Evolutionary conservation across 92 coral and sea anemone species (phyloP).

Genomic region (Palythoa caribaeorum): DNA sequence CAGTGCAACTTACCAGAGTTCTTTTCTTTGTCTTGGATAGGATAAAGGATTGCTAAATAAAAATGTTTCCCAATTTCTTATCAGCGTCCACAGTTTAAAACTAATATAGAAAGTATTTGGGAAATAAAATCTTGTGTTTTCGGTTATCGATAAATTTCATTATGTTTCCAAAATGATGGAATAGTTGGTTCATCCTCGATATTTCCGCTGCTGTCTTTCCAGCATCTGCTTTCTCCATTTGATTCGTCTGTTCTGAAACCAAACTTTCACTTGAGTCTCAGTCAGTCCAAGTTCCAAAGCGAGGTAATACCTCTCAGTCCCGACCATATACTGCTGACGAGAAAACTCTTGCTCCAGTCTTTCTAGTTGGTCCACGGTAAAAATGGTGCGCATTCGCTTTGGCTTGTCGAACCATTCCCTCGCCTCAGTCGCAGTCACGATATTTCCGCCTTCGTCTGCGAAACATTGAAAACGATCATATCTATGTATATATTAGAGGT

Average conservation of each 20-base stretch:
- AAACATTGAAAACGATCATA: background rate
- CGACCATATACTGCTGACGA: slow-evolving; percentile 75
- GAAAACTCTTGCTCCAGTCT: slow-evolving; percentile 65
- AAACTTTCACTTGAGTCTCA: slow-evolving; percentile 88
- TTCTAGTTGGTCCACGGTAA: slow-evolving; percentile 72
- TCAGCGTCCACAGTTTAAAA: no score
- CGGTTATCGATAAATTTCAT: no score
- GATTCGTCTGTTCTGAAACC: slow-evolving; percentile 90
- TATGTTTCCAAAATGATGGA: no score
- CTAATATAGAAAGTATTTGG: no score
- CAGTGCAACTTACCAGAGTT: no score
- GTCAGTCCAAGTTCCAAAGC: slow-evolving; percentile 86
- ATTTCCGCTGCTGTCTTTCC: slow-evolving; percentile 71
- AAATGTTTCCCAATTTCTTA: no score
- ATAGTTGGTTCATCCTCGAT: background rate
- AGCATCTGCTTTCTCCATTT: slow-evolving; percentile 85
- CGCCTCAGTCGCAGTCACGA: slow-evolving; percentile 46
- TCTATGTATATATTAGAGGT: no score
- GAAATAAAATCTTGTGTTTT: no score
- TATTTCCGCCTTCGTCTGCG: slow-evolving; percentile 16
- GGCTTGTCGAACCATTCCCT: slow-evolving; percentile 68
- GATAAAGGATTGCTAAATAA: no score
- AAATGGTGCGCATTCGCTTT: slow-evolving; percentile 76
- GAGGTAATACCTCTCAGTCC: slow-evolving; percentile 69
- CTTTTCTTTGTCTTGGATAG: no score